phyloP scores from a whole-genome alignment of 1,140 invertebrate species.

The Centruroides vittatus region DNA sequence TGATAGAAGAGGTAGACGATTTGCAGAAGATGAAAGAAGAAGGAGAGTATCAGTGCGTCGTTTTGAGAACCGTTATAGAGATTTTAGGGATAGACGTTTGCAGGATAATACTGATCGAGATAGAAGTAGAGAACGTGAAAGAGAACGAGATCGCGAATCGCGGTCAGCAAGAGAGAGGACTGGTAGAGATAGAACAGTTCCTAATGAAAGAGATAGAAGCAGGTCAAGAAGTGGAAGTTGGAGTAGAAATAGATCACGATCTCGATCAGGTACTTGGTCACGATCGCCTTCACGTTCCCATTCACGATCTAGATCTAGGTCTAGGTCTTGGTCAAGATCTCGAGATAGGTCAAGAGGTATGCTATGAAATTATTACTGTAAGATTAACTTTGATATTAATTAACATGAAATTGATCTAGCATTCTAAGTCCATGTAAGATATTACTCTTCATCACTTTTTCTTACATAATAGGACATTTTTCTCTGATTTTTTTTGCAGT shows the following conservation, averaged over 20 bases:
- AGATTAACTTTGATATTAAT: no score
- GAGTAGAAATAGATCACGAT: slow-evolving; percentile 19
- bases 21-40: slow-evolving; percentile 2
- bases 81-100: neutral
- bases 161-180: slow-evolving; percentile 24
- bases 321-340: slow-evolving; percentile 17
- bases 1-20: slow-evolving; percentile 2
- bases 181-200: slow-evolving; percentile 14
- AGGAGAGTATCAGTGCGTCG: neutral
- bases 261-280: slow-evolving; percentile 19
- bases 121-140: slow-evolving; percentile 18
- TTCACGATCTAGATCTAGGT: slow-evolving; percentile 21
- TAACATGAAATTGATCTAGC: no score
- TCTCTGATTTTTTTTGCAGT: no score
- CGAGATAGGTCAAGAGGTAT: neutral
- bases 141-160: slow-evolving; percentile 37
- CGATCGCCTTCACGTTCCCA: slow-evolving; percentile 15
- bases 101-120: slow-evolving; percentile 28
- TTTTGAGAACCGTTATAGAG: neutral
- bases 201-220: slow-evolving; percentile 5
- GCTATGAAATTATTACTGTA: no score
- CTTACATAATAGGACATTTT: no score
- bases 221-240: slow-evolving; percentile 14
- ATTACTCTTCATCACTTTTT: no score
- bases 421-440: no score